A percentile compares a stretch with the other conserved stretches of the same genome.
These are phyloP conservation scores for Criorhina ranunculi DNA, from an alignment of 2,888 invertebrate species.

Conservation along the genomic window DNA sequence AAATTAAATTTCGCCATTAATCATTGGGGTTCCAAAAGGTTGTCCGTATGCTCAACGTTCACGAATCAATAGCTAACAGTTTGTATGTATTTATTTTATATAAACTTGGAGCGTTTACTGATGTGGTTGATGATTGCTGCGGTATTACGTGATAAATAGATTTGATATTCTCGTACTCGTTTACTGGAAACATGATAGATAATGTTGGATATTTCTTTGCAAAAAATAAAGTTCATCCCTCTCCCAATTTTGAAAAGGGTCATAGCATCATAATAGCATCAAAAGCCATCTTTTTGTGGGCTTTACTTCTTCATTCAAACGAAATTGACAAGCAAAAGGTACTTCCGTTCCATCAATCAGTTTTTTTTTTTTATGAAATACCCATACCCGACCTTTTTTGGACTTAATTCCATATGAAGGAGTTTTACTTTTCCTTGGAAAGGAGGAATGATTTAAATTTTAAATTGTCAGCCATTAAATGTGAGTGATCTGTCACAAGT, in stretches of 20 bases:
- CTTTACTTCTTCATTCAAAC: not conserved
- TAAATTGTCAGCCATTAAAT: not conserved
- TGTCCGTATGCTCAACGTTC: too few relatives aligned
- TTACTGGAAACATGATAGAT: not conserved
- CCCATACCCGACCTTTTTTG: constrained; percentile 6
- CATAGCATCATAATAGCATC: not conserved
- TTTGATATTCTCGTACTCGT: not conserved
- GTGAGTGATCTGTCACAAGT: constrained; percentile 3
- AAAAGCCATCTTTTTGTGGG: not conserved
- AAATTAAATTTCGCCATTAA: constrained; percentile 23
- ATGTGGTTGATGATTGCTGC: constrained; percentile 25
- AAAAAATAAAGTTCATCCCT: too few relatives aligned
- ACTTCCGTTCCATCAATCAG: constrained; percentile 24
- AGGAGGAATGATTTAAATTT: not conserved
- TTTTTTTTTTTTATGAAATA: not conserved
- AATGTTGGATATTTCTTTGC: not conserved
- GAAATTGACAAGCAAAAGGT: constrained; percentile 25
- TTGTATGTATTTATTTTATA: constrained; percentile 3
- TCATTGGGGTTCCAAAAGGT: constrained; percentile 5
- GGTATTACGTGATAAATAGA: constrained; percentile 20
- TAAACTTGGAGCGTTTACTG: not conserved
- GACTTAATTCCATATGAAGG: not conserved
- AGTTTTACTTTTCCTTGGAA: not conserved
- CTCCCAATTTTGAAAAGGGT: constrained; percentile 18
- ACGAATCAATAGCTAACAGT: not conserved